These are phyloP conservation scores for Drosophila mercatorum DNA, from an alignment of 2,888 invertebrate species.

Conservation along the genomic window DNA sequence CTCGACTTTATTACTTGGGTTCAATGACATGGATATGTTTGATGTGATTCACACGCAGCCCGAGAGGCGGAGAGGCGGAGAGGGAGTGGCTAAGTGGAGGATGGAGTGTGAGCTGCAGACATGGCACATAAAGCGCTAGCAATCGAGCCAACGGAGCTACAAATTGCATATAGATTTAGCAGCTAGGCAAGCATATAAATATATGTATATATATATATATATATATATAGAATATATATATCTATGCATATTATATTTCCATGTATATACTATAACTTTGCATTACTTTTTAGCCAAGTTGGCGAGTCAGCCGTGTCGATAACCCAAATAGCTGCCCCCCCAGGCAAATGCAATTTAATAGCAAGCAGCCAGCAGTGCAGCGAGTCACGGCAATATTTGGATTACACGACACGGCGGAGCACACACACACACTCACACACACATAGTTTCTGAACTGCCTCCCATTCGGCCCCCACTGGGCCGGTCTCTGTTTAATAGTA, in stretches of 20 bases:
- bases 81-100: background rate
- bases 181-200: background rate
- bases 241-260: constrained; percentile 5
- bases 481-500: constrained; percentile 59
- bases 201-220: constrained; percentile 1
- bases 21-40: constrained; percentile 26
- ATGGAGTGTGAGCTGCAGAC: background rate
- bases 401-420: constrained; percentile 49
- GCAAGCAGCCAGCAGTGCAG: constrained; percentile 51
- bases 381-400: constrained; percentile 73
- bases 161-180: constrained; percentile 14
- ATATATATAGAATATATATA: background rate
- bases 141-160: constrained; percentile 10
- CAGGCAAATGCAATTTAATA: constrained; percentile 60
- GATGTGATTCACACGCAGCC: constrained; percentile 6
- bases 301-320: constrained; percentile 53
- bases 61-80: background rate
- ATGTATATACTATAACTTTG: background rate
- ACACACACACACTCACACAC: constrained; percentile 3
- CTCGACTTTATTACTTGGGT: constrained; percentile 23
- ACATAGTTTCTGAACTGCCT: background rate
- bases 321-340: constrained; percentile 59
- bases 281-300: constrained; percentile 10
- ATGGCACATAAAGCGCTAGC: constrained; percentile 6
- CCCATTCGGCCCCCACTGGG: constrained; percentile 3